Evolutionary conservation across 2,888 invertebrate species (phyloP).

Genomic region (Lapara coniferarum): DNA sequence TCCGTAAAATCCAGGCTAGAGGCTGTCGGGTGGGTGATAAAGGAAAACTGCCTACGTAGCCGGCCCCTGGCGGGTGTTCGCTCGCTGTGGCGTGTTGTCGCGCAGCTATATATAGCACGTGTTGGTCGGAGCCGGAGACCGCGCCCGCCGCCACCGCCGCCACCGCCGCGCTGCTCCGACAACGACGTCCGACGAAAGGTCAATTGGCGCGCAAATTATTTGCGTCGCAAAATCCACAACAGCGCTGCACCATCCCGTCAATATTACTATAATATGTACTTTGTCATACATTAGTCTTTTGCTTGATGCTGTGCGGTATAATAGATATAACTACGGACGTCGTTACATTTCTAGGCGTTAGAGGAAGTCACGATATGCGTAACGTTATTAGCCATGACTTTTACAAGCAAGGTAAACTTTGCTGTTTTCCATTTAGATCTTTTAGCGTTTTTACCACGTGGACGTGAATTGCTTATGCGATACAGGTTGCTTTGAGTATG

Average conservation of each 20-base stretch:
- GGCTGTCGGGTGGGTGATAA: constrained; percentile 80
- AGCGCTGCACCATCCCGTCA: constrained; percentile 63
- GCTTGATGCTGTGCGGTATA: constrained; percentile 20
- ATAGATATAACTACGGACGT: background rate
- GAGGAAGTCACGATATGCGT: constrained; percentile 18
- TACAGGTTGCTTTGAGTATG: background rate
- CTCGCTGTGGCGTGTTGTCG: constrained; percentile 72
- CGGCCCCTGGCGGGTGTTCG: constrained; percentile 78
- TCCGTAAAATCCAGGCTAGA: constrained; percentile 76
- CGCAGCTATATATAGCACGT: constrained; percentile 79
- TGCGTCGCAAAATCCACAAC: constrained; percentile 80
- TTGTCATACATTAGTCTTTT: constrained; percentile 4
- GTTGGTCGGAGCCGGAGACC: constrained; percentile 70
- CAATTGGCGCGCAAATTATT: constrained; percentile 84
- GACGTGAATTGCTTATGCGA: background rate
- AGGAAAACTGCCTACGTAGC: constrained; percentile 80
- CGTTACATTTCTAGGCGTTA: background rate
- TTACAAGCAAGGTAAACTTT: constrained; percentile 1
- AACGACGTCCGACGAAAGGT: constrained; percentile 80
- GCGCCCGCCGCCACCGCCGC: constrained; percentile 71
- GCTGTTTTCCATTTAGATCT: background rate
- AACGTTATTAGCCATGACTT: background rate
- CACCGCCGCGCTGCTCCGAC: constrained; percentile 59
- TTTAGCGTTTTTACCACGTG: background rate
- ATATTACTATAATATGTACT: constrained; percentile 34